A percentile compares a stretch with the other conserved stretches of the same genome.
These are phyloP conservation scores for Poecilia wingei DNA, from an alignment of 2,797 vertebrate genomes.

Conservation along the genomic window DNA sequence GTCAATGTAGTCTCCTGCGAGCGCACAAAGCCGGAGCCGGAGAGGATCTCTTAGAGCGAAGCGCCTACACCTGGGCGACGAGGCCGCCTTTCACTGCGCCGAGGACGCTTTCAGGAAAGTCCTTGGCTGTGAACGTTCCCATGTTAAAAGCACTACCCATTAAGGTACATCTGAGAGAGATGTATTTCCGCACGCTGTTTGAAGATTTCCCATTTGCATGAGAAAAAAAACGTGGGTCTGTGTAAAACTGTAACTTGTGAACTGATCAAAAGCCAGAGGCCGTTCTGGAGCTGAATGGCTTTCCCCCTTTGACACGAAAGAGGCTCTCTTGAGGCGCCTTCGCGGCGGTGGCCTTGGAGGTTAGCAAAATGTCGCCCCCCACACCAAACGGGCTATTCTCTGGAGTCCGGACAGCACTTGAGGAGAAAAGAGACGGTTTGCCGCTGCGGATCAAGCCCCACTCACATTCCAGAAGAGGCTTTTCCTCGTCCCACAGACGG, in stretches of 20 bases:
- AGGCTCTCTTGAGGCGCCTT: conserved; percentile 82
- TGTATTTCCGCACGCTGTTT: conserved; percentile 80
- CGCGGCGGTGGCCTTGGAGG: conserved; percentile 83
- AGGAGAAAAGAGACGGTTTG: conserved; percentile 71
- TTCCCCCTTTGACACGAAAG: conserved; percentile 85
- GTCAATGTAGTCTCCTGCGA: conserved; percentile 70
- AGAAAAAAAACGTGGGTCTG: conserved; percentile 77
- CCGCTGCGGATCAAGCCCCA: conserved; percentile 68
- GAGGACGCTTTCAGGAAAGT: conserved; percentile 75
- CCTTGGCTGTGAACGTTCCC: conserved; percentile 80
- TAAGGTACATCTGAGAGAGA: conserved; percentile 80
- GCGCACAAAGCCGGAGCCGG: conserved; percentile 65
- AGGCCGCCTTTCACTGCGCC: conserved; percentile 72
- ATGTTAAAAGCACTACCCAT: conserved; percentile 78
- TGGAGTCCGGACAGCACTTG: conserved; percentile 76
- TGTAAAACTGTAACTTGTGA: conserved; percentile 87
- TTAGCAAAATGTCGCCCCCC: conserved; percentile 81
- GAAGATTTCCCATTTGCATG: conserved; percentile 85
- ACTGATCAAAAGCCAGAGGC: conserved; percentile 85
- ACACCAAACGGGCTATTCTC: conserved; percentile 76
- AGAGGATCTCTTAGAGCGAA: conserved; percentile 60
- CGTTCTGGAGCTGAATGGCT: conserved; percentile 78
- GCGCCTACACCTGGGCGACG: conserved; percentile 76
- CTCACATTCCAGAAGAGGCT: conserved; percentile 78
- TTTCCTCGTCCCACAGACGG: conserved; percentile 63